Evolutionary conservation across 2,113 vertebrate genomes (phyloP), one percentile per base, ranked within the genome.

Genomic region (Pteronura brasiliensis): DNA sequence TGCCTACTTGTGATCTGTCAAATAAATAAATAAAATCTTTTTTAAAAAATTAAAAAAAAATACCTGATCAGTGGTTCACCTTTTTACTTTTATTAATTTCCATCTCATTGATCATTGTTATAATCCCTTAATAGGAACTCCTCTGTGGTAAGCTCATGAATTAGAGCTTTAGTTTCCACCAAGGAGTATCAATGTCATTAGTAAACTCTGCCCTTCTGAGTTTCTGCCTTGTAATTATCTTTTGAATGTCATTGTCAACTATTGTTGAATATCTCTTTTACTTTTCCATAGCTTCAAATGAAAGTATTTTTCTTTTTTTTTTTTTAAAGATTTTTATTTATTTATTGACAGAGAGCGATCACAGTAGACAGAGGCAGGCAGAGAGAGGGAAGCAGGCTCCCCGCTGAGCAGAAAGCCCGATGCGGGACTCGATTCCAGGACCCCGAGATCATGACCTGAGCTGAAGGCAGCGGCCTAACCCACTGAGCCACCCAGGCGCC

Each of bases 271-370:
- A 4, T 5, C 4, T 39, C 31, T 55, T 36, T 83, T 65, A 21
- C 29, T 88, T 86, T 44, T 89, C 34, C 61, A 52, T 52, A 44
- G 82, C n/a, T 94, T 93, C 69, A 89, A 65, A 72, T 61, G 34
- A 27, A 44, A n/a, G 1, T 31, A 14, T 84, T 95, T 97, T 96
- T 89, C 77, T 82, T 93, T 84, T 95, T 97, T 96, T 89, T 84
- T 95, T 97, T 96, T 89, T n/a, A n/a, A n/a, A n/a, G n/a, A n/a
- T n/a, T n/a, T n/a, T n/a, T n/a, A n/a, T n/a, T n/a, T n/a, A n/a
- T n/a, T n/a, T n/a, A n/a, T n/a, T n/a, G n/a, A n/a, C n/a, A n/a
- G n/a, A n/a, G n/a, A n/a, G n/a, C n/a, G n/a, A n/a, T n/a, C n/a
- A n/a, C n/a, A n/a, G n/a, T n/a, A n/a, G n/a, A n/a, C n/a, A n/a